Conservation (phyloP, 2,797 vertebrate genomes). For the Peromyscus eremicus region DNA sequence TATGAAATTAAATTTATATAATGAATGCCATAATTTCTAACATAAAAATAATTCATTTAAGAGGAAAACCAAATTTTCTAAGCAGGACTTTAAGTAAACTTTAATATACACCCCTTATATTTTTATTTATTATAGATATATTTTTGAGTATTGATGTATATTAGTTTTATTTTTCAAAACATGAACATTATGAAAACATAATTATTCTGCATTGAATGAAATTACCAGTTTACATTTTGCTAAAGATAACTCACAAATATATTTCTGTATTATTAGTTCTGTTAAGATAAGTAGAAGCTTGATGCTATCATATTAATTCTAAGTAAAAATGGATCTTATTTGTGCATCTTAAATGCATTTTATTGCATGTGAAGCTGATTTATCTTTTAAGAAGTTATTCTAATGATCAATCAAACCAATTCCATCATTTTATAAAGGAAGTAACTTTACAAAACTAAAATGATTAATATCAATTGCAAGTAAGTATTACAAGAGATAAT, state of each 20-base stretch:
- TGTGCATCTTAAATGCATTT: background rate
- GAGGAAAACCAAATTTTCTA: background rate
- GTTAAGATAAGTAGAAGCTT: background rate
- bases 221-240: background rate
- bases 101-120: background rate
- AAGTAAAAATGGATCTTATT: background rate
- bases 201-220: background rate
- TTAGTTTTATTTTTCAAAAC: background rate
- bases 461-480: background rate
- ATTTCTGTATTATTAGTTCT: background rate
- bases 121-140: background rate
- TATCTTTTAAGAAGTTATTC: background rate
- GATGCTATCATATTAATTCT: background rate
- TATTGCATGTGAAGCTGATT: background rate
- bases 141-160: background rate
- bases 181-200: background rate
- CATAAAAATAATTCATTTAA: background rate
- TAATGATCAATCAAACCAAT: background rate
- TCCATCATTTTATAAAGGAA: background rate
- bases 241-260: background rate
- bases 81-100: background rate
- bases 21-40: background rate
- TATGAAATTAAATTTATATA: background rate
- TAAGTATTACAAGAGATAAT: background rate
- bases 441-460: background rate